A percentile compares a stretch with the other conserved stretches of the same genome.
Conservation (phyloP, 2,113 vertebrate species). For the Lanius collurio region DNA sequence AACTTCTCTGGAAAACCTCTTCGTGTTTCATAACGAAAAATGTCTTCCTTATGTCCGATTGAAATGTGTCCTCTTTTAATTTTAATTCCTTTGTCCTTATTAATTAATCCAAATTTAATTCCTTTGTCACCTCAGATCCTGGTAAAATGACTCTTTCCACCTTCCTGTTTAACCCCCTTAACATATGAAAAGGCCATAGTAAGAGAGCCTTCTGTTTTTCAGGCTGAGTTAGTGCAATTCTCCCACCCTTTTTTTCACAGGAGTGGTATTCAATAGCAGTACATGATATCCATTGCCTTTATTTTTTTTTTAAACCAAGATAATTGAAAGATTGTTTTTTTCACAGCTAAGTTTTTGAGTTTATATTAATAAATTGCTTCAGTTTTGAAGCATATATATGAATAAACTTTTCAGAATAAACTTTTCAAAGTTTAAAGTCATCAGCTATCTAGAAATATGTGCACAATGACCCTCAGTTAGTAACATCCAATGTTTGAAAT, state of each 20-base stretch:
- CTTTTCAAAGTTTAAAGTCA: neutral
- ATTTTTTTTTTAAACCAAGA: neutral
- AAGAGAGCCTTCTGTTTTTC: neutral
- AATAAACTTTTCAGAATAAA: neutral
- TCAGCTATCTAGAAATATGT: neutral
- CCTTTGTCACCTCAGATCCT: neutral
- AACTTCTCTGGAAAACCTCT: neutral
- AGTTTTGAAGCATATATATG: neutral
- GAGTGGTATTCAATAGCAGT: neutral
- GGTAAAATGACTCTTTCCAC: neutral
- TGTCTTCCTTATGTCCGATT: neutral
- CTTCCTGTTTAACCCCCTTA: neutral
- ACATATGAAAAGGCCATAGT: neutral
- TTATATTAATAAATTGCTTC: neutral
- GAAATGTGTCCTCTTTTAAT: neutral
- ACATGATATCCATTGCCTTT: neutral
- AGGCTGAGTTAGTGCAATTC: neutral
- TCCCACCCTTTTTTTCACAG: neutral
- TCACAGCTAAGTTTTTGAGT: neutral
- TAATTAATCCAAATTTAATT: too few relatives aligned
- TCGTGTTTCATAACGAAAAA: neutral
- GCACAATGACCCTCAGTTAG: neutral
- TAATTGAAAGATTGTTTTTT: neutral
- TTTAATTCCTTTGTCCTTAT: neutral
- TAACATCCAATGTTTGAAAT: neutral